Base-by-base conservation (phyloP, 2,797 vertebrate species). In the Phoeniculus purpureus region DNA sequence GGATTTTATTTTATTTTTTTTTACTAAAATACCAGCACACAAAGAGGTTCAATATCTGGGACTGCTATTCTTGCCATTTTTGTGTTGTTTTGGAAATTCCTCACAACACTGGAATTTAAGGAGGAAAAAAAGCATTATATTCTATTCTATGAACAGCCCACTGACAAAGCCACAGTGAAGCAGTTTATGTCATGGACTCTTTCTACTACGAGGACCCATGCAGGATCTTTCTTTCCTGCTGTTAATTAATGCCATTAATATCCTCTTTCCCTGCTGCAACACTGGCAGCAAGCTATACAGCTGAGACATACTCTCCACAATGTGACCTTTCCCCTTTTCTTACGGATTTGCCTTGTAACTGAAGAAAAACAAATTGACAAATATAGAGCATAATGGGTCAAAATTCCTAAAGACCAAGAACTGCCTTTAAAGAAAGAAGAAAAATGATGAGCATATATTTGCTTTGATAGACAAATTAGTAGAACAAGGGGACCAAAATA, bases 261-360 rank as follows among this genome's bases (percentile, higher is more conserved):
- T 18, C 5, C 6, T 61, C 11, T 27, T 65, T 68, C 21, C 13
- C 40, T 52, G 11, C 9, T 80, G n/a, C 71, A 81, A n/a, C 5
- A 15, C 17, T 15, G 2, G 13, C 19, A 67, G 29, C 34, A 68
- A 23, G 8, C 31, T 37, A 7, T 7, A 5, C 14, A 5, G 66
- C 32, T 0, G 0, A 66, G 32, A 66, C 45, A 37, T 22, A 47
- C 3, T 68, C 13, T 60, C 2, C 29, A 29, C 10, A 3, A n/a
- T 12, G 29, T 29, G 32, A 66, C 16, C 10, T 73, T 34, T 19
- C 23, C 8, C 23, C 7, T 37, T 56, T 70, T 85, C 65, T 58
- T 13, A 55, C 34, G 40, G 12, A 59, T 52, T 12, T 66, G 2
- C 23, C 21, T 45, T 8, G 4, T 62, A 55, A 43, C 2, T 65